phyloP scores from a whole-genome alignment of 2,113 vertebrate genomes.

The Pygoscelis antarcticus region DNA sequence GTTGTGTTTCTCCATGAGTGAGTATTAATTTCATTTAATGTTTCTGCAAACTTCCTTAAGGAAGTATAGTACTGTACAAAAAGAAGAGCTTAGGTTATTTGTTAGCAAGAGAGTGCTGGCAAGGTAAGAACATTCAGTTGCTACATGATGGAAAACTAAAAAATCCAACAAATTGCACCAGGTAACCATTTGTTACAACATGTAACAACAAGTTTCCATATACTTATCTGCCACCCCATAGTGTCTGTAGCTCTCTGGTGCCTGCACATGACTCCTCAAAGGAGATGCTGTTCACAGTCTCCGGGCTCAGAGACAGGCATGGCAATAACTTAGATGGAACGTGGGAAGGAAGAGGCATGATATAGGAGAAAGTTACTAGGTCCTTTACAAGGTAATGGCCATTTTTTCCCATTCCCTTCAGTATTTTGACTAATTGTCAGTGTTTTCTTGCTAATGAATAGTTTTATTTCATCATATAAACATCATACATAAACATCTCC shows the following conservation, averaged over 20 bases:
- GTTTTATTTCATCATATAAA: neutral
- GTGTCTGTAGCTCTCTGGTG: too few relatives aligned
- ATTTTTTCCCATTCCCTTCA: neutral
- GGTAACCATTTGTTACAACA: neutral
- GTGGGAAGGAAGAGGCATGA: neutral
- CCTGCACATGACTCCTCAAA: neutral
- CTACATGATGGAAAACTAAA: neutral
- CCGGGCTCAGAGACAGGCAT: neutral
- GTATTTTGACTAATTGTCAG: neutral
- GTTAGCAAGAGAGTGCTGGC: neutral
- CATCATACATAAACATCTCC: neutral
- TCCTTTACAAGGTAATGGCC: neutral
- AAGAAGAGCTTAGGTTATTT: neutral
- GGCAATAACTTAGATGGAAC: neutral
- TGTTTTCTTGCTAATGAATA: neutral
- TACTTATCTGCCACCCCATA: neutral
- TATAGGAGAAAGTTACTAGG: neutral
- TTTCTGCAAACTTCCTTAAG: neutral
- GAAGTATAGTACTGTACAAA: neutral
- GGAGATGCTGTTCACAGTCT: neutral
- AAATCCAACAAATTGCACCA: neutral
- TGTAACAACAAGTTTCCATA: neutral
- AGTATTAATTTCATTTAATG: neutral
- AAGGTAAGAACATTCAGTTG: neutral
- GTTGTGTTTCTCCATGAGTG: neutral